These are phyloP conservation scores for Poecilia latipinna DNA, from an alignment of 2,113 vertebrate species.

Conservation along the genomic window DNA sequence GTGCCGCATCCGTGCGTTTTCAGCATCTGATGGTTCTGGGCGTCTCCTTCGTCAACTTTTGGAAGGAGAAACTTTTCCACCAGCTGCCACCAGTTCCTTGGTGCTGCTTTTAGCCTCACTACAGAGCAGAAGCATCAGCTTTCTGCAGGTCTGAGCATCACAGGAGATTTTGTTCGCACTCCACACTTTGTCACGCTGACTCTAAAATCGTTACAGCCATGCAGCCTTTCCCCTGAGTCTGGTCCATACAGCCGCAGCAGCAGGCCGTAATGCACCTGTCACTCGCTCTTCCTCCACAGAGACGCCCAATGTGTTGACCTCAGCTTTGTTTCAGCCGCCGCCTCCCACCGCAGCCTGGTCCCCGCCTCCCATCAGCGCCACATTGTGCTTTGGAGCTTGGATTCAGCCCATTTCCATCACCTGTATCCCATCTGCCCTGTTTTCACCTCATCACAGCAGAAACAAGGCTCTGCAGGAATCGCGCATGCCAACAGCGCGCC, in stretches of 20 bases:
- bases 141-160: not conserved
- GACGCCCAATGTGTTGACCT: conserved; percentile 46
- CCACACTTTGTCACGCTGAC: conserved; percentile 36
- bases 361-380: conserved; percentile 25
- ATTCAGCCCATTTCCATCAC: conserved; percentile 46
- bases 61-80: conserved; percentile 11
- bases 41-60: conserved; percentile 45
- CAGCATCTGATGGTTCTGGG: conserved; percentile 10
- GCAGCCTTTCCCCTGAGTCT: conserved; percentile 27
- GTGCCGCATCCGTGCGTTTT: conserved; percentile 43
- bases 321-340: conserved; percentile 28
- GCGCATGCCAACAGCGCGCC: conserved; percentile 13
- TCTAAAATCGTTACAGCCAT: conserved; percentile 33
- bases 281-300: conserved; percentile 36
- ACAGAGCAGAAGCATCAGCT: not conserved
- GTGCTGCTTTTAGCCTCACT: not conserved
- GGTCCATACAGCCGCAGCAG: conserved; percentile 11
- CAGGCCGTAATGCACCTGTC: conserved; percentile 50
- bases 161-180: conserved; percentile 26
- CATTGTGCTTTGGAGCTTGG: not conserved
- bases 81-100: conserved; percentile 23
- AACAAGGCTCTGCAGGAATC: conserved; percentile 16
- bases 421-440: conserved; percentile 51
- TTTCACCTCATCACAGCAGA: conserved; percentile 26
- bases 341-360: not conserved